Base-by-base conservation (phyloP, 2,888 invertebrate species). In the Synanthedon formicaeformis region DNA sequence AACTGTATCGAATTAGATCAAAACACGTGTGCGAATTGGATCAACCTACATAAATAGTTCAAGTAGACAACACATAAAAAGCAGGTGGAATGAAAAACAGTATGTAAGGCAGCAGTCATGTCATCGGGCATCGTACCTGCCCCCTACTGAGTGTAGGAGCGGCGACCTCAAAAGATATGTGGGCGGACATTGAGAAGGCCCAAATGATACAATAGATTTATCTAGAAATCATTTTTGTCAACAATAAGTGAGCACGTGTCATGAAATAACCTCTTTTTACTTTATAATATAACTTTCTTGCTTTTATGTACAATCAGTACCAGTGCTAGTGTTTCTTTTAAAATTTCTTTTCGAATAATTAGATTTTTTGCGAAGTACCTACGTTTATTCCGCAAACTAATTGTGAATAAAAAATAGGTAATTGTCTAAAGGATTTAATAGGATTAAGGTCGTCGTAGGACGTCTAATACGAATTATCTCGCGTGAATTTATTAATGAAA, bases 161-260 rank as follows among this genome's bases (percentile, higher is more conserved):
- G 64, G 58, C 68, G 68, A 67, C 67, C 69, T 67, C 63, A 58
- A 41, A 55, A 53, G 56, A 51, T 51, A 59, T 57, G 66, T 71
- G 60, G 64, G 63, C 63, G 65, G 62, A 45, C 45, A 45, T 45
- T 14, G n/a, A 45, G 45, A n/a, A 45, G 13, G n/a, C 45, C 45
- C 45, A n/a, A 45, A 14, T 12, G 8, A 45, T 13, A 10, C 45
- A 45, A 45, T 4, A 6, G 13, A 45, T 45, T 13, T 45, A 45
- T 45, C 45, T 45, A 13, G n/a, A 6, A 10, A 45, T 14, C n/a
- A 6, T 45, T 45, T 45, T 45, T 45, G 13, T 45, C 45, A n/a
- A 13, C 14, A 45, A 13, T 45, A n/a, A 45, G 34, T 34, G 14
- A 45, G 45, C 45, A 45, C 45, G 45, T 45, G 45, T n/a, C 45